These are phyloP conservation scores for Zhuqinia jingwanae DNA, from an alignment of 2,888 invertebrate species.

Conservation along the genomic window DNA sequence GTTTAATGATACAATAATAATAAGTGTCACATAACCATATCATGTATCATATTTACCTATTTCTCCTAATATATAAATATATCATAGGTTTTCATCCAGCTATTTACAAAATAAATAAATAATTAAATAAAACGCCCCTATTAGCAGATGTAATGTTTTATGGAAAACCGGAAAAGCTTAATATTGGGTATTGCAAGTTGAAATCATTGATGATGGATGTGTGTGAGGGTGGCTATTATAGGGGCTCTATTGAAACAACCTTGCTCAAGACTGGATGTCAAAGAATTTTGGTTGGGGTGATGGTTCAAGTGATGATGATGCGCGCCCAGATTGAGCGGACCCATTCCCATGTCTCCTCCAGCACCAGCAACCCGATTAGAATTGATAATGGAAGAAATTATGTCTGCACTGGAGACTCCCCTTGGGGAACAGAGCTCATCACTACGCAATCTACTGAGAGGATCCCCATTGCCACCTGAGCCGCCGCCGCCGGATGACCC, in stretches of 20 bases:
- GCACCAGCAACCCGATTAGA: conserved; percentile 70
- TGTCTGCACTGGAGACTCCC: conserved; percentile 77
- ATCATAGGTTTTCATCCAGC: no score
- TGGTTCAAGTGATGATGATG: conserved; percentile 63
- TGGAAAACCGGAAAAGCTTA: neutral
- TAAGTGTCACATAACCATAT: no score
- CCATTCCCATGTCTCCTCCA: conserved; percentile 74
- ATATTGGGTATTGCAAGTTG: no score
- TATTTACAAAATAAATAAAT: neutral
- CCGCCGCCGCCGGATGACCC: conserved; percentile 50
- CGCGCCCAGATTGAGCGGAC: conserved; percentile 76
- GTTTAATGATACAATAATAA: no score
- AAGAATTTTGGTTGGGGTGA: conserved; percentile 68
- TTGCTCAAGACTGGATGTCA: conserved; percentile 70
- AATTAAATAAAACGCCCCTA: neutral
- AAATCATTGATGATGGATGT: neutral
- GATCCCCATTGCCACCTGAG: conserved; percentile 58
- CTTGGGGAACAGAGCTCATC: conserved; percentile 75
- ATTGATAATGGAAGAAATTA: conserved; percentile 78
- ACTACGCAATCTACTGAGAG: conserved; percentile 71
- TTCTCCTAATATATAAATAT: no score
- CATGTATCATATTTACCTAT: no score
- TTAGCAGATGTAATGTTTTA: neutral
- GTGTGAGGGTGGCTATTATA: neutral
- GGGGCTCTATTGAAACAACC: conserved; percentile 27